Base-by-base conservation (phyloP, 2,888 invertebrate genomes). In the Trachelus tabidus region DNA sequence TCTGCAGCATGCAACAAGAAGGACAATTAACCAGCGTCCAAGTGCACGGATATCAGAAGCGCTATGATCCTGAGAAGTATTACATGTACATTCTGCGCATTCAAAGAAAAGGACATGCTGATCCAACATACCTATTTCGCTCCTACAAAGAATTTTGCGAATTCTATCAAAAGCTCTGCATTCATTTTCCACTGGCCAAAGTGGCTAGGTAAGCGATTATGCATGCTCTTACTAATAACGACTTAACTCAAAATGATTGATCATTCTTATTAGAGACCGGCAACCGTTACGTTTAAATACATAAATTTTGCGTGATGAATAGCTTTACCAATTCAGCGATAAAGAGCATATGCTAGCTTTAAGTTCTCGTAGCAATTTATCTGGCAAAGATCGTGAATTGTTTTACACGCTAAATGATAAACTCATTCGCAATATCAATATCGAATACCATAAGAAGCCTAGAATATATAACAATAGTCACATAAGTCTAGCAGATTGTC, bases 121-220 rank as follows among this genome's bases (percentile, higher is more conserved):
- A 97, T 90, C 96, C 97, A 0, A 95, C 96, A 83, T 96, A 96
- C 88, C 94, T 99, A 76, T 98, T 98, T 91, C 95, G 99, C 80
- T 97, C 98, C 0, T 99, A 98, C 92, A 97, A 98, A 86, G 99
- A 99, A 93, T 99, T 99, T 92, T 96, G 97, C 23, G 99, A 99
- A 92, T 95, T 99, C 79, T 97, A 99, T 91, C 97, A 97, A 92
- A 99, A 99, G 92, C 93, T 99, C 74, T 97, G 97, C 89, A 93
- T 97, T 84, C 96, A 97, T 91, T 99, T 98, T 93, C 98, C 98
- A 0, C 93, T 98, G 83, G 97, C 98, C 23, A 97, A 96, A 90
- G 95, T 98, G 84, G 96, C 97, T 92, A 97, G 97, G 98, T 97
- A 91, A 94, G 93, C 79, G 37, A 34, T 56, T 56, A 23, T 23